Base-by-base conservation (phyloP, 2,797 vertebrate species). In the Semotilus atromaculatus region DNA sequence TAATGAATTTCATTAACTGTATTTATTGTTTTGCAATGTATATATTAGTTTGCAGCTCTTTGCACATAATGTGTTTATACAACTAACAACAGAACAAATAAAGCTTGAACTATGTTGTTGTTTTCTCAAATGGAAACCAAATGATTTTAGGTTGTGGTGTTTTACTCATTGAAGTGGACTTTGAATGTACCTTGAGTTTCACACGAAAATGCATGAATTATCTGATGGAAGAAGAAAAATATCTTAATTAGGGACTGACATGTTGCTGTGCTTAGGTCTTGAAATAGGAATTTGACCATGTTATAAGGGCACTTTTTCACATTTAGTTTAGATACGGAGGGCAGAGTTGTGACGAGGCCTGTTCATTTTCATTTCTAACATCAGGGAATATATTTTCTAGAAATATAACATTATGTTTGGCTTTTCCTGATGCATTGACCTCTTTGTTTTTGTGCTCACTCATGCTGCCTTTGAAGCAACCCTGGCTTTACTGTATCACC, bases 41-140 rank as follows among this genome's bases (percentile, higher is more conserved):
- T 93, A 96, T 97, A 97, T 97, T 96, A 94, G 93, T 96, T 96
- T 96, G 95, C 97, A 96, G 95, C 93, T 95, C 93, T 95, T 96
- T 97, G 97, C 96, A 97, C 96, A 96, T 92, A 93, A 94, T 94
- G 90, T 92, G 92, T 93, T 91, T 89, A 91, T 93, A 94, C 89
- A 91, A 93, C 92, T 93, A 94, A 94, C 34, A 40, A 62, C 93
- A 89, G 92, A 90, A 93, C 88, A 90, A 93, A 92, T 90, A 85
- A 89, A 91, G 90, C 91, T 92, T 94, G 91, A 77, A 82, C 89
- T 89, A 88, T 85, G 91, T 94, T 93, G 93, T 94, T 93, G 86
- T 91, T 93, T 91, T 86, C 85, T 92, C 89, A 86, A 86, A 67
- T 84, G 51, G 89, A 82, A 94, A 93, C 92, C 93, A 93, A 93